A percentile compares a stretch with the other conserved stretches of the same genome.
phyloP scores from a whole-genome alignment of 2,797 vertebrate species.

The Alfaro cultratus region DNA sequence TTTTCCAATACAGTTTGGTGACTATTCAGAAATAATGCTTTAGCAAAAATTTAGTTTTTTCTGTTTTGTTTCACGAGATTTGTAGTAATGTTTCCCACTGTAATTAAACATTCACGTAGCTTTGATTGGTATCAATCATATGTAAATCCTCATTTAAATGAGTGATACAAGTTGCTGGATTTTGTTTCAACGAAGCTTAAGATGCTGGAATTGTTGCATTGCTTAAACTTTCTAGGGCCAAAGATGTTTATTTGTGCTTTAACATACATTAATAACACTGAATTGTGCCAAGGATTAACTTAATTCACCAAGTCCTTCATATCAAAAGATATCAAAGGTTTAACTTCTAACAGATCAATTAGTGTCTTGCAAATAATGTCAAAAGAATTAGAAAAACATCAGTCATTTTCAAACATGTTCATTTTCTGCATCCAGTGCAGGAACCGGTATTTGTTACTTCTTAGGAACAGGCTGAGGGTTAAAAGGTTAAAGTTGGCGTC shows the following conservation, averaged over 20 bases:
- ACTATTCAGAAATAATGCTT: slow-evolving; percentile 2
- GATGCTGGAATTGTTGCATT: not conserved
- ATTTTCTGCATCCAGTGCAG: not conserved
- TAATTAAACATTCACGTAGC: not conserved
- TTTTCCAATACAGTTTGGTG: not conserved
- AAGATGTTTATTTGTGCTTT: not conserved
- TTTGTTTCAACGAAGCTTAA: not conserved
- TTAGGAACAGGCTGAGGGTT: not conserved
- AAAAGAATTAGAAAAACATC: not conserved
- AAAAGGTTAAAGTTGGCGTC: not conserved
- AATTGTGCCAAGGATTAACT: not conserved
- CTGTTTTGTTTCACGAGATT: not conserved
- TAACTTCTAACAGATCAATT: not conserved
- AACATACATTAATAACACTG: not conserved
- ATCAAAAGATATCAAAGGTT: not conserved
- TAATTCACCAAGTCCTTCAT: not conserved
- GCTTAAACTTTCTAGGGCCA: not conserved
- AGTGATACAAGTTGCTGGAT: not conserved
- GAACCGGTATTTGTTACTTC: not conserved
- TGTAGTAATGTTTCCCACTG: not conserved
- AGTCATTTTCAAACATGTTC: not conserved
- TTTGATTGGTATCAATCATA: not conserved
- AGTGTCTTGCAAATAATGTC: not conserved
- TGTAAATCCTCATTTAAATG: not conserved
- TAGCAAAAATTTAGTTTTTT: not conserved